Evolutionary conservation across 2,797 vertebrate species (phyloP), one percentile per base, ranked within the genome.

Genomic region (Mormyrus hasselquistii): DNA sequence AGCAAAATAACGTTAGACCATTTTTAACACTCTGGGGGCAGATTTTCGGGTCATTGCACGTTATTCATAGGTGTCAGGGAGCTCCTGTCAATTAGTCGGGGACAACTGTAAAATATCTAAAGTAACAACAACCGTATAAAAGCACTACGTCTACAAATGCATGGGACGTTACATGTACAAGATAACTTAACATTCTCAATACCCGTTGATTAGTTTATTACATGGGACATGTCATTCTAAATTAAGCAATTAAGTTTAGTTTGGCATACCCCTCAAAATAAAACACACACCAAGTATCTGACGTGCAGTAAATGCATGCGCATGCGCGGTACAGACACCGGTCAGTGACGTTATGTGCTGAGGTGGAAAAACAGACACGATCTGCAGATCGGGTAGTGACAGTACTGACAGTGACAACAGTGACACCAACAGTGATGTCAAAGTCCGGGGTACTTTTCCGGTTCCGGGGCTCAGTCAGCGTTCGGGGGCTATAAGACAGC

Each of bases 381-480:
- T 41, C 29, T 5, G 69, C 69, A 76, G 69, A 38, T 76, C 69
- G 34, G 69, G 12, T 16, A 76, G 41, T 47, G 76, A 79, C 73
- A 47, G 76, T n/a, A 82, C 19, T 82, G 76, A 82, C 76, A 82
- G 76, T 47, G 41, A 47, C 19, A 47, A 34, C 41, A 82, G 76
- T 44, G 76, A 82, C 19, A 44, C 34, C 73, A 82, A 59, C 57
- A 22, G 57, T 82, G 76, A 82, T 82, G 38, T 50, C 29, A 22
- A 82, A 82, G 76, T 82, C 76, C 47, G 73, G 47, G 50, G 47
- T 52, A 22, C n/a, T 25, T 57, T 82, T 82, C 69, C 76, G 88
- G 50, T 88, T 88, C 88, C 88, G 88, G 88, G 73, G 88, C 82
- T 57, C n/a, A 16, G 52, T 83, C 88, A 34, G 53, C 19, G 76